These are phyloP conservation scores for Zalophus californianus DNA, from an alignment of 2,797 vertebrate genomes.

Conservation along the genomic window DNA sequence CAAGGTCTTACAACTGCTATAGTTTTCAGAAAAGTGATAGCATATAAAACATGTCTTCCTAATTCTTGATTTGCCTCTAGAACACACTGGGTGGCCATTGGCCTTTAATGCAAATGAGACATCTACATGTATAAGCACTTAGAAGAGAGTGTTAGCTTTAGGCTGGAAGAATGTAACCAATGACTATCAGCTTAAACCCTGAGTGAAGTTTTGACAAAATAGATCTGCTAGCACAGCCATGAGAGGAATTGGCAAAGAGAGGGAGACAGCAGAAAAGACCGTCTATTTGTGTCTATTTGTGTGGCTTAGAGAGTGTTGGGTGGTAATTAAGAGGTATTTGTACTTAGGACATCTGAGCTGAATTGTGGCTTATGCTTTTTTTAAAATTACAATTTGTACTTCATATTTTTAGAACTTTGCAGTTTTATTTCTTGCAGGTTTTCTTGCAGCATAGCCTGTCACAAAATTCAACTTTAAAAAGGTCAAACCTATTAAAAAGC, in stretches of 20 bases:
- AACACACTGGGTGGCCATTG: not conserved
- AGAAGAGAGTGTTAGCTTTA: not conserved
- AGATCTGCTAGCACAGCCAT: not conserved
- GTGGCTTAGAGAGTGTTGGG: not conserved
- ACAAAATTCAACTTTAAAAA: slow-evolving; percentile 74
- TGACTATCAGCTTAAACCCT: not conserved
- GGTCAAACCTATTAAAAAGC: slow-evolving; percentile 78
- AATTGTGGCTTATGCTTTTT: slow-evolving; percentile 52
- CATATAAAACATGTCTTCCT: not conserved
- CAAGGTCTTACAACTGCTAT: not conserved
- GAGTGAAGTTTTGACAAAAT: not conserved
- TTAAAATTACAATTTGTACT: slow-evolving; percentile 25
- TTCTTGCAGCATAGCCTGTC: slow-evolving; percentile 66
- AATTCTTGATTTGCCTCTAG: not conserved
- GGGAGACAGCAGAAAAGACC: not conserved
- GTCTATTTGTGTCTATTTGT: not conserved
- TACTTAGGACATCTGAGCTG: slow-evolving; percentile 40
- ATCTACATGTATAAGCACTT: not conserved
- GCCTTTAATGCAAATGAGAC: not conserved
- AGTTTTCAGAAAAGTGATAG: not conserved
- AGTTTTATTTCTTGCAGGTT: slow-evolving; percentile 57
- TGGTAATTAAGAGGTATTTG: not conserved
- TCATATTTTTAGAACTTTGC: slow-evolving; percentile 72
- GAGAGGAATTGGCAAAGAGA: not conserved
- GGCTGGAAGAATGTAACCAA: not conserved